These are phyloP conservation scores for Phenganax stokvisi DNA, from an alignment of 92 coral and sea anemone species.

Conservation along the genomic window DNA sequence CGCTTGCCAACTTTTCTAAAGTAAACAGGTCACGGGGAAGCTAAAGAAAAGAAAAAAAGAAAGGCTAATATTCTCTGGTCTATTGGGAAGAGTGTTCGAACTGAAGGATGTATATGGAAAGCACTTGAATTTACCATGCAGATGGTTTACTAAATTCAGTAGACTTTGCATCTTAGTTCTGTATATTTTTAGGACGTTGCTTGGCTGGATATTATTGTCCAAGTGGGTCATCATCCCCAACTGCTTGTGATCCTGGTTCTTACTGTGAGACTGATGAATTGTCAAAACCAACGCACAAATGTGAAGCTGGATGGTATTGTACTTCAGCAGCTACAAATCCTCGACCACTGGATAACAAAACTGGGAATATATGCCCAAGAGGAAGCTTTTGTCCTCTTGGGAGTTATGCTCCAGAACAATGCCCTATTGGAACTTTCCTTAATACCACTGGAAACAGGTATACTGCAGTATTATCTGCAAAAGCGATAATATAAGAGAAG, in stretches of 20 bases:
- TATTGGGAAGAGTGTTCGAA: too few relatives aligned
- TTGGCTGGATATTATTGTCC: constrained; percentile 78
- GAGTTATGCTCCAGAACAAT: constrained; percentile 56
- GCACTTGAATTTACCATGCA: too few relatives aligned
- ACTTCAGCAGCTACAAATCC: constrained; percentile 55
- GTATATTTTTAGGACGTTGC: constrained; percentile 57
- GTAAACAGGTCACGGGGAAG: too few relatives aligned
- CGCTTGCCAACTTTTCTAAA: too few relatives aligned
- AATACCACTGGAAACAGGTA: constrained; percentile 92
- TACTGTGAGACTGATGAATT: constrained; percentile 64
- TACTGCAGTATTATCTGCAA: too few relatives aligned
- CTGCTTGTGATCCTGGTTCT: constrained; percentile 74
- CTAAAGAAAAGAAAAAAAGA: too few relatives aligned
- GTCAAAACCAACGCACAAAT: constrained; percentile 67
- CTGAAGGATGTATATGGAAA: too few relatives aligned
- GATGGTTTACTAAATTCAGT: too few relatives aligned
- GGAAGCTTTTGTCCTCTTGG: constrained; percentile 89
- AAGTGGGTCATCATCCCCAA: constrained; percentile 73
- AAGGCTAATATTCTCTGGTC: too few relatives aligned
- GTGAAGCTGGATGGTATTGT: constrained; percentile 88
- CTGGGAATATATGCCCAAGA: constrained; percentile 84
- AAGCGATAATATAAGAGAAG: too few relatives aligned
- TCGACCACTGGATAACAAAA: constrained; percentile 60
- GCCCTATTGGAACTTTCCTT: constrained; percentile 80
- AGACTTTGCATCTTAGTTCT: not conserved